These are phyloP conservation scores for Lasioglossum vierecki DNA, from an alignment of 2,888 invertebrate genomes.

Conservation along the genomic window DNA sequence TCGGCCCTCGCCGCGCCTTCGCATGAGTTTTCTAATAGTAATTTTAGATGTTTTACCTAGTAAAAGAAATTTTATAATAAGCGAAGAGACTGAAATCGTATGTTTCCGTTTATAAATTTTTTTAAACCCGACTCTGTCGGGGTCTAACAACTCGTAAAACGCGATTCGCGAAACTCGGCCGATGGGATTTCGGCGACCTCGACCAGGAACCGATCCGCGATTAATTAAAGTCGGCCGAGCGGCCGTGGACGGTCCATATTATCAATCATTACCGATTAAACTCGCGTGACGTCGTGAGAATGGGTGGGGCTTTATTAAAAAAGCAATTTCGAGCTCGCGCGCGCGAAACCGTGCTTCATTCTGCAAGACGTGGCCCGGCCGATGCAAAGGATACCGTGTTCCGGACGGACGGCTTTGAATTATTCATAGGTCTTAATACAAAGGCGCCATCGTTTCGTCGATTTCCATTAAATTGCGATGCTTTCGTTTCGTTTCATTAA, in stretches of 20 bases:
- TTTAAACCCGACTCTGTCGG: neutral
- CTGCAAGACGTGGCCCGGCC: conserved; percentile 8
- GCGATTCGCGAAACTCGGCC: neutral
- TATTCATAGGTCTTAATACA: conserved; percentile 64
- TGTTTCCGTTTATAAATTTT: no score
- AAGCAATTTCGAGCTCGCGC: conserved; percentile 24
- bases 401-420: conserved; percentile 47
- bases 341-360: conserved; percentile 22
- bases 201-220: neutral
- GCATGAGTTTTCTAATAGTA: neutral
- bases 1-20: neutral
- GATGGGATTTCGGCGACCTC: neutral
- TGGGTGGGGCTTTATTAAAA: conserved; percentile 30
- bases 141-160: neutral
- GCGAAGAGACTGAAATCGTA: no score
- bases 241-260: neutral
- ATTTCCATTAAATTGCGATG: conserved; percentile 64
- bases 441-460: conserved; percentile 54
- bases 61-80: no score
- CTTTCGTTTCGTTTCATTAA: conserved; percentile 63
- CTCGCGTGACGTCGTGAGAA: neutral
- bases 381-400: conserved; percentile 51
- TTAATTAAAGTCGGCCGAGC: neutral
- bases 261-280: conserved; percentile 34
- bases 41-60: neutral